These are phyloP conservation scores for Ginglymostoma cirratum DNA, from an alignment of 2,113 vertebrate species.

Conservation along the genomic window DNA sequence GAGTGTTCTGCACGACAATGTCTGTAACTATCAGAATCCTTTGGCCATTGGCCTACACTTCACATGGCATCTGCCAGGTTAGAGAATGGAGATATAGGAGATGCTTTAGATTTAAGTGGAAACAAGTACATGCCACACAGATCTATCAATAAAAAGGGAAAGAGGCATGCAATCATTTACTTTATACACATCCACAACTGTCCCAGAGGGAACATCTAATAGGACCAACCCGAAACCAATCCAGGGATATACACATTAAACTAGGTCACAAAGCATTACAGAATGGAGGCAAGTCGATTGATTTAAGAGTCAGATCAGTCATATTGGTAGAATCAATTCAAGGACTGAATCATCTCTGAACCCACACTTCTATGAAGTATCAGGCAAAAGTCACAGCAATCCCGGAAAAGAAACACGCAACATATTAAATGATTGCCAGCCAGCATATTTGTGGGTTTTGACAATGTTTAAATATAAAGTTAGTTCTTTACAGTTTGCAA, in stretches of 20 bases:
- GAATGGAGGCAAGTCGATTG: background rate
- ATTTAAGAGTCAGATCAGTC: background rate
- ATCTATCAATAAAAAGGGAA: background rate
- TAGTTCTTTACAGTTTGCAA: background rate
- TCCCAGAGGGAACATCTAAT: too few species aligned
- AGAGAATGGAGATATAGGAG: background rate
- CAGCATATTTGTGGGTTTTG: background rate
- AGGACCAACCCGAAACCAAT: background rate
- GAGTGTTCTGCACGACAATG: too few species aligned
- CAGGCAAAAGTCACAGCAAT: background rate
- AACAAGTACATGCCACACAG: background rate
- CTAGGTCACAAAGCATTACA: background rate
- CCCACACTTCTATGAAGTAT: too few species aligned
- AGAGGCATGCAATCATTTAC: background rate
- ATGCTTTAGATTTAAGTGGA: background rate
- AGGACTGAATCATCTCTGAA: background rate
- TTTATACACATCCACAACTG: background rate
- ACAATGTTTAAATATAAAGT: background rate
- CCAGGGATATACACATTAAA: background rate
- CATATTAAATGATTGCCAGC: background rate
- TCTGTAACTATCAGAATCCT: too few species aligned
- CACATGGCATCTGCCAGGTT: background rate
- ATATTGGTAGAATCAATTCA: background rate
- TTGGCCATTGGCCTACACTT: background rate
- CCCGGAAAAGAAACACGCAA: background rate